These are phyloP conservation scores for Stichodactyla helianthus DNA, from an alignment of 64 coral and sea anemone genomes.

Conservation along the genomic window DNA sequence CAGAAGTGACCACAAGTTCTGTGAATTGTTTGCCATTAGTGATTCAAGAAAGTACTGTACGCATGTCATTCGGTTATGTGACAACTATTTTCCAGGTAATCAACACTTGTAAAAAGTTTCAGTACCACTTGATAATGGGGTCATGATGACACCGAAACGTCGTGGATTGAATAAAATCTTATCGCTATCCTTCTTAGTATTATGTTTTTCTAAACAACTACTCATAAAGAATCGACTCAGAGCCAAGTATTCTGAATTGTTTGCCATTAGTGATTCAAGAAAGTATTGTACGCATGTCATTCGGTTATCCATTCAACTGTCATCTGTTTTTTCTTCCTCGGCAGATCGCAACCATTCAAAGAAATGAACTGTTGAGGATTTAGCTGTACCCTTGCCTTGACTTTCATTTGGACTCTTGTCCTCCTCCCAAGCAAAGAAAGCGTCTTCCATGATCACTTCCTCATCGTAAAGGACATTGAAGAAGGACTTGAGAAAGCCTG, in stretches of 20 bases:
- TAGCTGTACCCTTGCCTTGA: slow-evolving; percentile 61
- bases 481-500: slow-evolving; percentile 69
- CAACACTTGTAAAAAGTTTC: too few relatives aligned
- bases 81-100: not conserved
- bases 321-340: slow-evolving; percentile 53
- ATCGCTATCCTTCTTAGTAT: too few relatives aligned
- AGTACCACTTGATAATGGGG: too few relatives aligned
- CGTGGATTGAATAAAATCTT: too few relatives aligned
- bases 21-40: not conserved
- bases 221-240: too few relatives aligned
- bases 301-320: slow-evolving; percentile 17
- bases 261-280: too few relatives aligned
- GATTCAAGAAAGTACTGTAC: too few relatives aligned
- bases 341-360: slow-evolving; percentile 76
- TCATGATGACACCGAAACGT: too few relatives aligned
- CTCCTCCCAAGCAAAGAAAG: slow-evolving; percentile 66
- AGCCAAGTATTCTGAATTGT: too few relatives aligned
- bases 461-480: slow-evolving; percentile 86
- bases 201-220: too few relatives aligned
- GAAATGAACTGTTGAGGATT: slow-evolving; percentile 52
- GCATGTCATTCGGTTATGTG: too few relatives aligned
- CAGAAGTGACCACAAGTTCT: not conserved
- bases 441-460: slow-evolving; percentile 67
- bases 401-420: slow-evolving; percentile 29
- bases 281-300: not conserved